These are phyloP conservation scores for Sclerurus mexicanus DNA, from an alignment of 2,113 vertebrate genomes.

Conservation along the genomic window DNA sequence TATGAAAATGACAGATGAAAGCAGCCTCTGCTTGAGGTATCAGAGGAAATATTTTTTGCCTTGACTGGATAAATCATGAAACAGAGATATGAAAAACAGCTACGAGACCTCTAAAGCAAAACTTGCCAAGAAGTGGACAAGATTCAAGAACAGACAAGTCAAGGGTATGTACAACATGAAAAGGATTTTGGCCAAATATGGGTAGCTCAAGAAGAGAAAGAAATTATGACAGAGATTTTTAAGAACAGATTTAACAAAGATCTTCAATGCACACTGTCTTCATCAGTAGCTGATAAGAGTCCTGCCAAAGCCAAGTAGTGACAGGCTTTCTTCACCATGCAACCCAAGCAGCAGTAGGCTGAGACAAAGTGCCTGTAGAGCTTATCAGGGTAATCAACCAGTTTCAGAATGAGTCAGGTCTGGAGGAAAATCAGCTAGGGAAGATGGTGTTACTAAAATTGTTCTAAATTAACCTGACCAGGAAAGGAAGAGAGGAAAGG, in stretches of 20 bases:
- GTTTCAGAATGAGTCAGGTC: not conserved
- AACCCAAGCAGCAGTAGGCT: not conserved
- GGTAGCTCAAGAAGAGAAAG: not conserved
- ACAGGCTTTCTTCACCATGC: not conserved
- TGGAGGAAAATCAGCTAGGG: not conserved
- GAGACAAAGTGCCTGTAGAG: not conserved
- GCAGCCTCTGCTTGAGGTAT: not conserved
- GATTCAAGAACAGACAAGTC: slow-evolving; percentile 30
- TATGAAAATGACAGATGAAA: slow-evolving; percentile 9
- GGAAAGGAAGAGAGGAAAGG: not conserved
- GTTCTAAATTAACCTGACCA: not conserved
- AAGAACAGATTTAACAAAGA: slow-evolving; percentile 43
- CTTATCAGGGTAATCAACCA: not conserved
- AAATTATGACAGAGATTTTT: slow-evolving; percentile 10
- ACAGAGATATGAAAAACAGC: not conserved
- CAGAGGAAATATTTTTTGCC: slow-evolving; percentile 31
- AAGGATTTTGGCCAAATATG: slow-evolving; percentile 1
- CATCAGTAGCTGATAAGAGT: slow-evolving; percentile 20
- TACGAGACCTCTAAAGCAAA: slow-evolving; percentile 4
- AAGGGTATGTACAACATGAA: not conserved
- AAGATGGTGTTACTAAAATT: not conserved
- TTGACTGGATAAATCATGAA: not conserved
- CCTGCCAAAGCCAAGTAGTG: slow-evolving; percentile 23
- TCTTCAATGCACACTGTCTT: not conserved
- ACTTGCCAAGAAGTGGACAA: slow-evolving; percentile 38